Percentiles rank a stretch among this genome's conserved stretches.
These are phyloP conservation scores for Rhynchomys soricoides DNA, from an alignment of 2,113 vertebrate species.

Conservation along the genomic window DNA sequence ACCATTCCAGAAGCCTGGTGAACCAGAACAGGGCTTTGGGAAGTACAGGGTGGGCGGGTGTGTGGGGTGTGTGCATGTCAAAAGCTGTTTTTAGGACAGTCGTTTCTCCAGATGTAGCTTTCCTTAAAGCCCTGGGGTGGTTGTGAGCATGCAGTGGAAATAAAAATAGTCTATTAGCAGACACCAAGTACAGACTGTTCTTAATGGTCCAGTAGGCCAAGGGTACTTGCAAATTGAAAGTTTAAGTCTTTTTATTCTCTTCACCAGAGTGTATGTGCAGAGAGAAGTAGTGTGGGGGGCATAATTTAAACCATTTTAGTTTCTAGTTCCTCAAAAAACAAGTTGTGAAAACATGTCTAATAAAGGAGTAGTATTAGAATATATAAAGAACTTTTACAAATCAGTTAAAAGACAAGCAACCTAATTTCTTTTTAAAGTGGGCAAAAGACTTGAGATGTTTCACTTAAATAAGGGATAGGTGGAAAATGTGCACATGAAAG, in stretches of 20 bases:
- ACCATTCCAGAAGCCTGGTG: conserved; percentile 89
- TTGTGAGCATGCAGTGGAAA: conserved; percentile 34
- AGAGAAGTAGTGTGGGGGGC: background rate
- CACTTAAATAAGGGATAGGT: conserved; percentile 38
- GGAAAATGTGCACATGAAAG: conserved; percentile 25
- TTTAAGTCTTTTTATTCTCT: conserved; percentile 40
- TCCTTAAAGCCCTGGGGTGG: conserved; percentile 33
- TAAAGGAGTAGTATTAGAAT: conserved; percentile 48
- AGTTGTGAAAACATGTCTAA: conserved; percentile 9
- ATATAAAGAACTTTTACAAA: conserved; percentile 58
- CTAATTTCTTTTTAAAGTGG: background rate
- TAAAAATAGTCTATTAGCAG: conserved; percentile 46
- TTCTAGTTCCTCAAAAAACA: conserved; percentile 58
- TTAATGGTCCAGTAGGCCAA: background rate
- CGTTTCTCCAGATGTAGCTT: conserved; percentile 71
- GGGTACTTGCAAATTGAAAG: conserved; percentile 16
- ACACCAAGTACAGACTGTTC: background rate
- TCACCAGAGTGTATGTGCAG: background rate
- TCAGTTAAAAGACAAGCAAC: conserved; percentile 30
- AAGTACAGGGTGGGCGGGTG: conserved; percentile 8
- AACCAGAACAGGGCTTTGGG: conserved; percentile 81
- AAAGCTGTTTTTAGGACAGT: conserved; percentile 47
- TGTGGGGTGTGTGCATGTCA: background rate
- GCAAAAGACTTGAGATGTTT: conserved; percentile 36
- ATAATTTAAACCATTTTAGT: conserved; percentile 33